Evolutionary conservation across 1,140 invertebrate genomes (phyloP).

Genomic region (Octopus bimaculoides): DNA sequence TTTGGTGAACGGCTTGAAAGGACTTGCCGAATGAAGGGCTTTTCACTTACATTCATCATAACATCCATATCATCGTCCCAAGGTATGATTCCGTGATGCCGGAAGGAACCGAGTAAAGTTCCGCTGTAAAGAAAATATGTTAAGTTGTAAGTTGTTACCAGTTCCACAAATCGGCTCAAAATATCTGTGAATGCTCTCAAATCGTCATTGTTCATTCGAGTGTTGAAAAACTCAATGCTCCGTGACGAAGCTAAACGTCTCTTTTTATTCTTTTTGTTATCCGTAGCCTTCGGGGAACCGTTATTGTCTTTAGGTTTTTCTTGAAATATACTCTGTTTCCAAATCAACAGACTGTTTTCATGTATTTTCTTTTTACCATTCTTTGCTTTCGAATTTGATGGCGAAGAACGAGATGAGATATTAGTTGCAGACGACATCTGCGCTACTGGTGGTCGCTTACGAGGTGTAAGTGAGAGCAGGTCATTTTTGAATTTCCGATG

Average conservation of each 20-base stretch:
- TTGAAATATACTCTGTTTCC: not conserved
- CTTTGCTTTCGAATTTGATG: not conserved
- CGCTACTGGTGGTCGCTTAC: no score
- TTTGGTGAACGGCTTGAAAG: constrained; percentile 8
- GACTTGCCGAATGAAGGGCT: not conserved
- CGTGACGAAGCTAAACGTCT: not conserved
- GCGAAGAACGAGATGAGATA: not conserved
- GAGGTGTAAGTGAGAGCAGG: not conserved
- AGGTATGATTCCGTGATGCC: constrained; percentile 35
- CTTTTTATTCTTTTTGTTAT: not conserved
- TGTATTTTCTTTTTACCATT: not conserved
- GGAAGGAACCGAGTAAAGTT: constrained; percentile 30
- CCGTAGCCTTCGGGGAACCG: not conserved
- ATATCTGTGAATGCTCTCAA: not conserved
- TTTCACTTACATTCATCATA: constrained; percentile 17
- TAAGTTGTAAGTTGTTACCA: constrained; percentile 10
- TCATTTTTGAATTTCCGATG: not conserved
- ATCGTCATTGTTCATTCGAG: not conserved
- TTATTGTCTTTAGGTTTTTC: not conserved
- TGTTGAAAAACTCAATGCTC: not conserved
- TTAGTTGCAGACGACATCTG: not conserved
- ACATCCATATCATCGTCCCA: constrained; percentile 40
- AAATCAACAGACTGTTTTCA: not conserved
- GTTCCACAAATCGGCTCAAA: not conserved
- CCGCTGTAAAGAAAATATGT: constrained; percentile 30